Evolutionary conservation across 2,113 vertebrate genomes (phyloP).

Genomic region (Elgaria multicarinata): DNA sequence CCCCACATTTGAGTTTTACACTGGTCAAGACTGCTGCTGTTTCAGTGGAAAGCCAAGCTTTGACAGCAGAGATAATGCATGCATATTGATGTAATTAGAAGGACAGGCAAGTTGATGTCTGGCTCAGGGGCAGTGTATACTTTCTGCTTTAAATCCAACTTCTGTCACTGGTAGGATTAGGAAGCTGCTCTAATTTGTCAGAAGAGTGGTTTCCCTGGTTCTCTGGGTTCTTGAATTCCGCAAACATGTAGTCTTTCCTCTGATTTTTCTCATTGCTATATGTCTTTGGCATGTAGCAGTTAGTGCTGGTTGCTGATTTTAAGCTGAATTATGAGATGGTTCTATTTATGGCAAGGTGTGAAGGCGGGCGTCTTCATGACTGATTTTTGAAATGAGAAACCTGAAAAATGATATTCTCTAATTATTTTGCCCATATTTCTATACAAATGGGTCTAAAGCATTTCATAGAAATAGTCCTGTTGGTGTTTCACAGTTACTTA

Average conservation of each 20-base stretch:
- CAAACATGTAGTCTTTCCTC: slow-evolving; percentile 26
- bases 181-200: slow-evolving; percentile 29
- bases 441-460: not conserved
- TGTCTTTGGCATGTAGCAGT: slow-evolving; percentile 12
- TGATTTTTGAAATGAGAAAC: slow-evolving; percentile 1
- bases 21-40: slow-evolving; percentile 29
- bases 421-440: not conserved
- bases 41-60: slow-evolving; percentile 15
- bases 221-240: slow-evolving; percentile 53
- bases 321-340: not conserved
- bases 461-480: not conserved
- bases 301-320: not conserved
- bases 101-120: slow-evolving; percentile 55
- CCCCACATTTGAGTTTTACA: slow-evolving; percentile 37
- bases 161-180: not conserved
- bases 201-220: slow-evolving; percentile 28
- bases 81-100: slow-evolving; percentile 67
- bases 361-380: not conserved
- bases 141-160: slow-evolving; percentile 50
- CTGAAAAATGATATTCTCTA: not conserved
- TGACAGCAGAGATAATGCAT: slow-evolving; percentile 69
- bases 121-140: slow-evolving; percentile 53
- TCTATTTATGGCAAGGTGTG: not conserved
- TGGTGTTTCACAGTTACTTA: not conserved
- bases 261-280: slow-evolving; percentile 47